These are phyloP conservation scores for Oegoconia quadripuncta DNA, from an alignment of 2,888 invertebrate species.

Conservation along the genomic window DNA sequence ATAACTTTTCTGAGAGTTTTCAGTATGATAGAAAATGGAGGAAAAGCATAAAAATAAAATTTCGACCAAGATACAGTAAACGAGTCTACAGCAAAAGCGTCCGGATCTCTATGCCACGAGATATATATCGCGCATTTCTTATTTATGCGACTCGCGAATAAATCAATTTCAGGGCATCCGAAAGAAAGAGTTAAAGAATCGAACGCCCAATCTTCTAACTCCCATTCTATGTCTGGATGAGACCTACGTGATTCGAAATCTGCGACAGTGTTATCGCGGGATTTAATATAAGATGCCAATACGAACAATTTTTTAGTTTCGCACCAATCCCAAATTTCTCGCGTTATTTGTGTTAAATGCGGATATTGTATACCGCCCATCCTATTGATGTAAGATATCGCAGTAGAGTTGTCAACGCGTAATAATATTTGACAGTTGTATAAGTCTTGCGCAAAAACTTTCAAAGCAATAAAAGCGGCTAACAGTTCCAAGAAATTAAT, in stretches of 20 bases:
- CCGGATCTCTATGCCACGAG: no score
- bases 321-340: constrained; percentile 23
- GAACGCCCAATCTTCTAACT: constrained; percentile 6
- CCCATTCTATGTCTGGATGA: constrained; percentile 18
- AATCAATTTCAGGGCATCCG: constrained; percentile 10
- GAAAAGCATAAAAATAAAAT: constrained; percentile 14
- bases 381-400: constrained; percentile 16
- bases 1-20: constrained; percentile 12
- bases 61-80: constrained; percentile 14
- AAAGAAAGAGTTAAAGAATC: constrained; percentile 4
- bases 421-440: constrained; percentile 10
- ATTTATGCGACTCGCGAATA: constrained; percentile 15
- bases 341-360: constrained; percentile 15
- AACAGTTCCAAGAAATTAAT: constrained; percentile 12
- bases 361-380: constrained; percentile 17
- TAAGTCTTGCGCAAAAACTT: constrained; percentile 13
- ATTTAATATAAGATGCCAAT: constrained; percentile 22
- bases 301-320: constrained; percentile 17
- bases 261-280: constrained; percentile 18
- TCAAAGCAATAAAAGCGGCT: constrained; percentile 16
- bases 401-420: constrained; percentile 20
- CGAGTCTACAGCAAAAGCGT: constrained; percentile 5
- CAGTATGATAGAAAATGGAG: constrained; percentile 12
- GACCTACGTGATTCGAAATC: constrained; percentile 17
- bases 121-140: constrained; percentile 16